A percentile compares a stretch with the other conserved stretches of the same genome.
Evolutionary conservation across 2,888 invertebrate genomes (phyloP).

Genomic region (Coleophora flavipennella): DNA sequence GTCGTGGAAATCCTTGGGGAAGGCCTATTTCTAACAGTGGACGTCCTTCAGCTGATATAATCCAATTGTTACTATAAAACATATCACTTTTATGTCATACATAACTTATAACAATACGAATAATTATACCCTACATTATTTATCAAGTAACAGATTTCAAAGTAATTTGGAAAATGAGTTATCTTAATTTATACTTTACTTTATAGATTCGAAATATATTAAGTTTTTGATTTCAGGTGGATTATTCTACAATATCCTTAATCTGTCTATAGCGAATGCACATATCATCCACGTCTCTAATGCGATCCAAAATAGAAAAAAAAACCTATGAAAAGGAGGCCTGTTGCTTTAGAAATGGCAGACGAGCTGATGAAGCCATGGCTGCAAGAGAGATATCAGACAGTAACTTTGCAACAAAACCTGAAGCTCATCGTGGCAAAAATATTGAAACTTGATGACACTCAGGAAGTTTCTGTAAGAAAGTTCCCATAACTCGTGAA

Average conservation of each 20-base stretch:
- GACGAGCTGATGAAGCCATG: slow-evolving; percentile 2
- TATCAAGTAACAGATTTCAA: background rate
- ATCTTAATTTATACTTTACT: too few species aligned
- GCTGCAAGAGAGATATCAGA: slow-evolving; percentile 12
- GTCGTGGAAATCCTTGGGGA: too few species aligned
- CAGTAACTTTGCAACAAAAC: slow-evolving; percentile 13
- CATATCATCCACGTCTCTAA: background rate
- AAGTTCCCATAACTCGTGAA: background rate
- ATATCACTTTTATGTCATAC: background rate
- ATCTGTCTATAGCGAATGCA: background rate
- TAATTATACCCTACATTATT: background rate
- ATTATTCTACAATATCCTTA: background rate
- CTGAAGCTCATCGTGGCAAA: background rate
- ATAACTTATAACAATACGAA: background rate
- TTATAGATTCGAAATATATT: background rate
- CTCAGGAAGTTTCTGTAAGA: background rate
- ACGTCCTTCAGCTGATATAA: too few species aligned
- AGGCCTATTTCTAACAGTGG: too few species aligned
- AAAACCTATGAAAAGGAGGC: background rate
- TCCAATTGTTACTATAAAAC: background rate
- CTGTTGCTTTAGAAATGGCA: background rate
- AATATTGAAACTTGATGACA: background rate
- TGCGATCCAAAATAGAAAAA: background rate
- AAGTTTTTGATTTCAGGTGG: background rate
- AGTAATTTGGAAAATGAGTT: background rate